These are phyloP conservation scores for Eubasilissa regina DNA, from an alignment of 1,140 invertebrate genomes.

Conservation along the genomic window DNA sequence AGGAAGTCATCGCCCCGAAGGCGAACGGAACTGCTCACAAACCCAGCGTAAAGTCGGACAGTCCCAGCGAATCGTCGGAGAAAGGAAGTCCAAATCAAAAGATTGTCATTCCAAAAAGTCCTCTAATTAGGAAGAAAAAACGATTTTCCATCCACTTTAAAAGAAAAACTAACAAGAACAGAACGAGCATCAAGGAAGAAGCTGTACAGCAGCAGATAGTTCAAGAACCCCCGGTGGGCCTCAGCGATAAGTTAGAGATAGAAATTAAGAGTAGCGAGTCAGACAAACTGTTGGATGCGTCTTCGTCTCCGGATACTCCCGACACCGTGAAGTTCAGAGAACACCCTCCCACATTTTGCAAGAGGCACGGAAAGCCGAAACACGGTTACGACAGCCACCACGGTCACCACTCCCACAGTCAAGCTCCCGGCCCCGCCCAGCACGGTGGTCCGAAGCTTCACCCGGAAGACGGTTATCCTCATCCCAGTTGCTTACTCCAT, in stretches of 20 bases:
- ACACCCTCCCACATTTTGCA: slow-evolving; percentile 44
- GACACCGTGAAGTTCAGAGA: slow-evolving; percentile 50
- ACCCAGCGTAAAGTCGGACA: slow-evolving; percentile 49
- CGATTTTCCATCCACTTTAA: slow-evolving; percentile 71
- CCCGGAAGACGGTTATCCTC: neutral
- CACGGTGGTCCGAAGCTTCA: neutral
- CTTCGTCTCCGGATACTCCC: slow-evolving; percentile 51
- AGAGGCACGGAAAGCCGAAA: slow-evolving; percentile 52
- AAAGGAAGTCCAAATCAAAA: slow-evolving; percentile 33
- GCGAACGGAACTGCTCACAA: slow-evolving; percentile 38
- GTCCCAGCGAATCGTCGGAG: slow-evolving; percentile 53
- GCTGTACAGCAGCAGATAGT: slow-evolving; percentile 55
- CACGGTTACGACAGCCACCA: slow-evolving; percentile 1
- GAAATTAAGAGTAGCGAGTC: slow-evolving; percentile 42
- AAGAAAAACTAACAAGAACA: slow-evolving; percentile 67
- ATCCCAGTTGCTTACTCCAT: slow-evolving; percentile 44
- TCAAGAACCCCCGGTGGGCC: neutral
- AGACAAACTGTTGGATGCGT: slow-evolving; percentile 53
- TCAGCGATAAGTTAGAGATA: slow-evolving; percentile 61
- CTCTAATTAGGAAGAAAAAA: slow-evolving; percentile 71
- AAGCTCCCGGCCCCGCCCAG: neutral
- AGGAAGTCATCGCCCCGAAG: slow-evolving; percentile 36
- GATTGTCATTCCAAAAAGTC: slow-evolving; percentile 62
- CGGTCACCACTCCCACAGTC: neutral
- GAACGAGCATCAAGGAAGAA: slow-evolving; percentile 54